Evolutionary conservation across 2,888 invertebrate species (phyloP).

Genomic region (Nowickia ferox): DNA sequence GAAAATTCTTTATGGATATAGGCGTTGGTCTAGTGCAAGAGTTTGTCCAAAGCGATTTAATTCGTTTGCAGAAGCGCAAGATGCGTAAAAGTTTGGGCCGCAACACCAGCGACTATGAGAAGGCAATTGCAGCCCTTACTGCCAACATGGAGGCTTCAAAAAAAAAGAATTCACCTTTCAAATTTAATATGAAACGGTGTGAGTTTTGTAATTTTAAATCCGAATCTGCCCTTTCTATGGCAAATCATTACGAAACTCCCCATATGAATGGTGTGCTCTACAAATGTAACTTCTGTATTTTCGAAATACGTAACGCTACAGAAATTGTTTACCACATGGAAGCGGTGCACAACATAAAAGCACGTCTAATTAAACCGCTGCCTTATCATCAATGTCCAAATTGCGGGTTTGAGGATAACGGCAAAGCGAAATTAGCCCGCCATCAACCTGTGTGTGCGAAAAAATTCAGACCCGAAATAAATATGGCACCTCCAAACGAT

Average conservation of each 20-base stretch:
- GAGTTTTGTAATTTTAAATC: conserved; percentile 95
- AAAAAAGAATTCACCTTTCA: conserved; percentile 92
- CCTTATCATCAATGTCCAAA: conserved; percentile 96
- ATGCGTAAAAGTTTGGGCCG: conserved; percentile 86
- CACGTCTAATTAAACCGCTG: conserved; percentile 92
- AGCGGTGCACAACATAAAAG: conserved; percentile 92
- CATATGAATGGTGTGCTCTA: conserved; percentile 94
- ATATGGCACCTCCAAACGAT: conserved; percentile 93
- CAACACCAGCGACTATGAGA: conserved; percentile 85
- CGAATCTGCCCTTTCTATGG: conserved; percentile 92
- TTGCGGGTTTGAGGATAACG: conserved; percentile 97
- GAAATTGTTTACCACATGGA: conserved; percentile 97
- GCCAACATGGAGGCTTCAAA: conserved; percentile 94
- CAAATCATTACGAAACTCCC: conserved; percentile 94
- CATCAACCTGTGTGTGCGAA: conserved; percentile 94
- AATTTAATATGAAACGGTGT: conserved; percentile 91
- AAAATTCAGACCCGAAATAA: conserved; percentile 93
- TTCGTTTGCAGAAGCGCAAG: conserved; percentile 93
- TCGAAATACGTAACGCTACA: conserved; percentile 92
- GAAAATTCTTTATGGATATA: conserved; percentile 95
- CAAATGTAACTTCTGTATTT: conserved; percentile 93
- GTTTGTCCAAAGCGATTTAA: conserved; percentile 95
- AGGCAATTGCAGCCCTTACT: conserved; percentile 91
- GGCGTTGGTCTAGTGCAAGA: conserved; percentile 96
- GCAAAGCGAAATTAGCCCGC: conserved; percentile 94